These are phyloP conservation scores for Enteromius argenteus DNA, from an alignment of 2,797 vertebrate genomes.

Conservation along the genomic window DNA sequence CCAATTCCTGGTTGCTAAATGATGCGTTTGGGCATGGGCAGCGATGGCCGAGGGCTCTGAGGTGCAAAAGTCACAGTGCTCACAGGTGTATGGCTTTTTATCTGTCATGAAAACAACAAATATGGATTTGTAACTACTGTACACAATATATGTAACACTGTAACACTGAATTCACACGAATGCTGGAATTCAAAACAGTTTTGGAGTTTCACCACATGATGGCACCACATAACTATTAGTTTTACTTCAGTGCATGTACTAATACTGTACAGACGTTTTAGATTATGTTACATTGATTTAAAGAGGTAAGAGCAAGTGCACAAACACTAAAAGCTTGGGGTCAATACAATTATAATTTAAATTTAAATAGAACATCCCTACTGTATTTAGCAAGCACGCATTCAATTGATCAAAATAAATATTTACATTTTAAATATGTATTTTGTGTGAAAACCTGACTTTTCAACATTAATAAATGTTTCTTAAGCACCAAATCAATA, in stretches of 20 bases:
- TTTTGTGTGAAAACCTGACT: background rate
- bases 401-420: background rate
- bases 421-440: background rate
- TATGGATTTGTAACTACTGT: background rate
- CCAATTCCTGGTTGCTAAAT: slow-evolving; percentile 66
- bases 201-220: slow-evolving; percentile 67
- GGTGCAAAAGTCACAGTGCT: slow-evolving; percentile 83
- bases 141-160: too few species aligned
- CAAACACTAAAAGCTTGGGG: background rate
- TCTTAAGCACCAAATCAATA: background rate
- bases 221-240: slow-evolving; percentile 58
- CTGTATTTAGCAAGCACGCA: background rate
- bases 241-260: background rate
- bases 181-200: background rate
- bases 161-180: background rate
- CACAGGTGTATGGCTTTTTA: slow-evolving; percentile 81
- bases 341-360: background rate
- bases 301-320: background rate
- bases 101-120: slow-evolving; percentile 76
- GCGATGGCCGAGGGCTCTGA: slow-evolving; percentile 73
- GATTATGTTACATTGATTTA: background rate
- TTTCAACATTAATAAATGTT: background rate
- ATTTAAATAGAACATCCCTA: background rate
- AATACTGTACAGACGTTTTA: background rate
- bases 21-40: slow-evolving; percentile 76